Evolutionary conservation across 2,113 vertebrate genomes (phyloP).

Genomic region (Ctenodactylus gundi): DNA sequence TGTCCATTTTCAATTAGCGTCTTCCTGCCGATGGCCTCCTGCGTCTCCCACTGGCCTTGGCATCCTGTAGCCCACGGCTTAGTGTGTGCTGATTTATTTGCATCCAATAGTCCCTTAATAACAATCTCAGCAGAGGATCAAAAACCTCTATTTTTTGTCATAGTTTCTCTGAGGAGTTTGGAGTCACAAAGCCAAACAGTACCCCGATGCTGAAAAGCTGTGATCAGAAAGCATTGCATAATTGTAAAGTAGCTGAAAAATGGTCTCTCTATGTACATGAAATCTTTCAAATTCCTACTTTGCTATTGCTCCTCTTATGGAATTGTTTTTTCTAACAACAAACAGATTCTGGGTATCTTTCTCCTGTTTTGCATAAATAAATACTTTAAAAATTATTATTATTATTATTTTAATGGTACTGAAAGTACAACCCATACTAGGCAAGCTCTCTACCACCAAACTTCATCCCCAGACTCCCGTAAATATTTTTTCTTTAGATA

Average conservation of each 20-base stretch:
- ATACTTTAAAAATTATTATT: no score
- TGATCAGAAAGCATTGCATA: not conserved
- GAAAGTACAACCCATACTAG: not conserved
- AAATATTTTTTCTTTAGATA: not conserved
- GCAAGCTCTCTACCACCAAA: not conserved
- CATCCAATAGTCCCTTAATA: constrained; percentile 57
- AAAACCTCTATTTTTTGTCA: constrained; percentile 39
- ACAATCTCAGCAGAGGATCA: constrained; percentile 38
- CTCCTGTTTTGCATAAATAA: not conserved
- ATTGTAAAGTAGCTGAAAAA: constrained; percentile 25
- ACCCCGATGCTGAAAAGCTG: not conserved
- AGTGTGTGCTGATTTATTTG: constrained; percentile 59
- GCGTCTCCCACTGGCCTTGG: not conserved
- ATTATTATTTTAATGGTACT: no score
- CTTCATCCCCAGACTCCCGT: not conserved
- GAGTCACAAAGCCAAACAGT: constrained; percentile 37
- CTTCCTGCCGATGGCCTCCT: constrained; percentile 18
- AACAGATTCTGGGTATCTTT: not conserved
- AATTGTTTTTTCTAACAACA: not conserved
- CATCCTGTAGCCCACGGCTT: constrained; percentile 43
- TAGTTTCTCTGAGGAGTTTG: not conserved
- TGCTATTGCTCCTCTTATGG: not conserved
- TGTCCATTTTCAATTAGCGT: constrained; percentile 63
- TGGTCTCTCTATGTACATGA: not conserved
- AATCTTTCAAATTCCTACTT: not conserved